phyloP scores from a whole-genome alignment of 2,797 vertebrate species.

The Peromyscus aztecus region DNA sequence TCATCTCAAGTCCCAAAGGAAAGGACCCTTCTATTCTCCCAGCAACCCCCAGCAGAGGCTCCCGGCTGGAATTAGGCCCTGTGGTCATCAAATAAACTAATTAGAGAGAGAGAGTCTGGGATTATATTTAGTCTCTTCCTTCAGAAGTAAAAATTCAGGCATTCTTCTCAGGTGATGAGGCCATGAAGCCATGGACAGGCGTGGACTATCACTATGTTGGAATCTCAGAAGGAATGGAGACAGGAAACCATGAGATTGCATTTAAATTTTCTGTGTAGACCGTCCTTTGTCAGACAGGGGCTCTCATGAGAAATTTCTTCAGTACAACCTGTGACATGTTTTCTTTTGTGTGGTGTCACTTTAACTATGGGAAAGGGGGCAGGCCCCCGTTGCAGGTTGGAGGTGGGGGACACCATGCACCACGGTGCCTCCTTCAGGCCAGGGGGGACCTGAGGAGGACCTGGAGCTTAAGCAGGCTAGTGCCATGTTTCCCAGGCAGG shows the following conservation, averaged over 20 bases:
- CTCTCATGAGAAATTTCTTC: not conserved
- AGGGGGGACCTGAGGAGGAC: fast-evolving
- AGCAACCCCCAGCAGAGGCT: not conserved
- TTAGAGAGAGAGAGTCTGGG: not conserved
- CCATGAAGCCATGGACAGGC: no score
- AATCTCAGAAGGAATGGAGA: no score
- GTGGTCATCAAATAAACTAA: fast-evolving
- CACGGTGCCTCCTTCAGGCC: not conserved
- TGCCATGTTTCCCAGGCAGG: not conserved
- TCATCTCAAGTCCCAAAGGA: not conserved
- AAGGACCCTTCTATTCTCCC: no score
- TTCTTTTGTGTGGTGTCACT: not conserved
- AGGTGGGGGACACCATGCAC: fast-evolving
- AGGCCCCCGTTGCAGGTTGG: not conserved
- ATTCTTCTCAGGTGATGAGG: not conserved
- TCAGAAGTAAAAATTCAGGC: not conserved
- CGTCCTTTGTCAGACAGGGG: not conserved
- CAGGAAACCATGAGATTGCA: fast-evolving
- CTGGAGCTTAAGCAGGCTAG: fast-evolving
- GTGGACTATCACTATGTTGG: not conserved
- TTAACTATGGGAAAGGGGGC: fast-evolving
- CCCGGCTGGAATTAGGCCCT: fast-evolving
- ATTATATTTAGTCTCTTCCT: not conserved
- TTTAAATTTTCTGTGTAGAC: not conserved
- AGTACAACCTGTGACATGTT: not conserved